Percentiles rank a stretch among this genome's conserved stretches.
Conservation (phyloP, 2,797 vertebrate species). For the Helostoma temminkii region DNA sequence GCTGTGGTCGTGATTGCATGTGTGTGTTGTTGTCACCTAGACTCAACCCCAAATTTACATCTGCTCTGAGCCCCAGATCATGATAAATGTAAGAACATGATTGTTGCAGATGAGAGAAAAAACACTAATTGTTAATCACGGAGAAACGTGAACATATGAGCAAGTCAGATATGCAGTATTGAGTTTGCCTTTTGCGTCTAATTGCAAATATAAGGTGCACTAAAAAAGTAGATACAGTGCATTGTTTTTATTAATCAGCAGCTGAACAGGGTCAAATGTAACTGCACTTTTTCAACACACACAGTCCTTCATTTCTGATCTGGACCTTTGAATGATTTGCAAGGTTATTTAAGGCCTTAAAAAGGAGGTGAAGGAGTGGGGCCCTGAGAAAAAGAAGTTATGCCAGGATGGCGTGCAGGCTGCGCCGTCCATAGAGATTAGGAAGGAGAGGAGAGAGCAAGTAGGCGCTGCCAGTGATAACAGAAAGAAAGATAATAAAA, state of each 20-base stretch:
- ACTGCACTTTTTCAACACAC: slow-evolving; percentile 28
- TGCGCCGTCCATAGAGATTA: slow-evolving; percentile 62
- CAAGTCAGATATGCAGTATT: slow-evolving; percentile 40
- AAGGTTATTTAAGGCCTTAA: slow-evolving; percentile 50
- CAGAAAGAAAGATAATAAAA: slow-evolving; percentile 81
- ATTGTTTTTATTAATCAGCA: slow-evolving; percentile 42
- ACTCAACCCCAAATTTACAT: slow-evolving; percentile 59
- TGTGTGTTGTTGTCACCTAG: slow-evolving; percentile 64
- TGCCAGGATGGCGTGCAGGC: slow-evolving; percentile 60
- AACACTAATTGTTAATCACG: slow-evolving; percentile 49
- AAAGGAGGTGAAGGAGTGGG: slow-evolving; percentile 34
- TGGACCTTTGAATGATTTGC: slow-evolving; percentile 32
- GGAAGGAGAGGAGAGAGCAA: slow-evolving; percentile 54
- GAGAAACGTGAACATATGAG: slow-evolving; percentile 39
- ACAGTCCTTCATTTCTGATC: slow-evolving; percentile 18
- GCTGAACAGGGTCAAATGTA: slow-evolving; percentile 35
- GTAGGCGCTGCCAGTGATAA: slow-evolving; percentile 73
- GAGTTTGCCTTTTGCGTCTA: slow-evolving; percentile 39
- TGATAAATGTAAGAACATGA: slow-evolving; percentile 65
- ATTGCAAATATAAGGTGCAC: slow-evolving; percentile 38
- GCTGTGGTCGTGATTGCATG: slow-evolving; percentile 61
- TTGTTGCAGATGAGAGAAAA: slow-evolving; percentile 63
- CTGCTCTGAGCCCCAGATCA: slow-evolving; percentile 41
- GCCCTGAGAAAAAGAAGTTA: slow-evolving; percentile 60
- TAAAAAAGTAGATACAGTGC: slow-evolving; percentile 15